Base-by-base conservation (phyloP, 37 sponge, comb jelly and placozoan genomes). In the Oopsacas minuta region DNA sequence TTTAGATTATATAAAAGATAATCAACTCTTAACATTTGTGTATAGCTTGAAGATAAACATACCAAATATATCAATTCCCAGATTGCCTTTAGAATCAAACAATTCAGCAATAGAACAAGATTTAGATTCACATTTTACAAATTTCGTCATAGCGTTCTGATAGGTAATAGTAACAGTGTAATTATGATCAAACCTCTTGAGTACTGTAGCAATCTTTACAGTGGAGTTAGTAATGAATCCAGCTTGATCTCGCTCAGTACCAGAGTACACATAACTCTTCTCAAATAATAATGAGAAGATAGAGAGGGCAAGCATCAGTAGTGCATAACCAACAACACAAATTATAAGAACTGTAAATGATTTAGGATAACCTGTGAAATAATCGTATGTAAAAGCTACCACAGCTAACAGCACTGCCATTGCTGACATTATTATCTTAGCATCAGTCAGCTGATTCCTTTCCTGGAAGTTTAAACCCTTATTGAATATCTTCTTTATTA, bases 401-500 rank as follows among this genome's bases (percentile, higher is more conserved):
- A 61, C 5, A 25, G 28, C 75, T 34, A 61, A 12, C 1, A 61
- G 28, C 22, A n/a, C 75, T 3, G 75, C 7, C 75, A 61, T 32
- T 20, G 32, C 75, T 5, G 75, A 61, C 75, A 61, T 32, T 25
- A 61, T n/a, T 10, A 61, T 61, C 75, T 61, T 61, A 20, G 30
- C 75, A 61, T 61, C 75, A 32, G 75, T 61, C 75, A 25, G 22
- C 7, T 25, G 75, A 12, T 61, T 61, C 3, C 28, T 61, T n/a
- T 61, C 75, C 30, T 61, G 7, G 30, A 61, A 61, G 30, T 61
- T 61, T 7, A 61, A 61, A 61, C 75, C 75, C 22, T 61, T 61
- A 61, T 61, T 61, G 75, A 61, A 61, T 3, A 61, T 61, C 75
- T 61, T 10, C 75, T 61, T 61, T n/a, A 61, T n/a, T 3, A 61